Base-by-base conservation (phyloP, 2,113 vertebrate genomes). In the Prinia subflava region DNA sequence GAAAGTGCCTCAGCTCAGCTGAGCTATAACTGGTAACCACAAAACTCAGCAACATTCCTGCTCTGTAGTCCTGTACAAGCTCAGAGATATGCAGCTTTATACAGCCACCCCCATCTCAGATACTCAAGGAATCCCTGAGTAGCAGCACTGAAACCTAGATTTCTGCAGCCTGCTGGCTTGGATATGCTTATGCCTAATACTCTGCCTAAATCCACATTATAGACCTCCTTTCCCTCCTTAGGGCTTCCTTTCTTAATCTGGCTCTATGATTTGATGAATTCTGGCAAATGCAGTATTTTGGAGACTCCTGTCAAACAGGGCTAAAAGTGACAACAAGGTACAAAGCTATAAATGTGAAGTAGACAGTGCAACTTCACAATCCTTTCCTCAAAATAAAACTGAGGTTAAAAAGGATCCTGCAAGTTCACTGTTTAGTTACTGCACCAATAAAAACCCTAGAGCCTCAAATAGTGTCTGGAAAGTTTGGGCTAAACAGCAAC, bases 1-100 rank as follows among this genome's bases (percentile, higher is more conserved):
- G 67, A 87, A 92, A 50, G 50, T 25, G 42, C 59, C 35, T 69
- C 82, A 65, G 67, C 62, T 65, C 17, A 93, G 53, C 88, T 53
- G 59, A 95, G 75, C 84, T 94, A 79, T 93, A 92, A 90, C 67
- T 69, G 68, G 75, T 35, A 89, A 55, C 59, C 62, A 76, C 46
- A 87, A 82, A 89, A 79, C 41, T 55, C 12, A 0, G 46, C 50
- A 64, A 69, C 83, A 85, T 80, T 90, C 59, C 84, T 68, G 28
- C 53, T 90, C 76, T 68, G 57, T 68, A 82, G 70, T 50, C 65
- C 63, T 39, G 22, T 52, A 56, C 44, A 28, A 89, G 39, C 76
- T 80, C 53, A 80, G 93, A 85, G 71, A 74, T 57, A n/a, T n/a
- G 64, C 65, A 76, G 22, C 41, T 89, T 67, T 59, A 47, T 63